phyloP scores from a whole-genome alignment of 1,140 invertebrate genomes.

The Zophobas atratus region DNA sequence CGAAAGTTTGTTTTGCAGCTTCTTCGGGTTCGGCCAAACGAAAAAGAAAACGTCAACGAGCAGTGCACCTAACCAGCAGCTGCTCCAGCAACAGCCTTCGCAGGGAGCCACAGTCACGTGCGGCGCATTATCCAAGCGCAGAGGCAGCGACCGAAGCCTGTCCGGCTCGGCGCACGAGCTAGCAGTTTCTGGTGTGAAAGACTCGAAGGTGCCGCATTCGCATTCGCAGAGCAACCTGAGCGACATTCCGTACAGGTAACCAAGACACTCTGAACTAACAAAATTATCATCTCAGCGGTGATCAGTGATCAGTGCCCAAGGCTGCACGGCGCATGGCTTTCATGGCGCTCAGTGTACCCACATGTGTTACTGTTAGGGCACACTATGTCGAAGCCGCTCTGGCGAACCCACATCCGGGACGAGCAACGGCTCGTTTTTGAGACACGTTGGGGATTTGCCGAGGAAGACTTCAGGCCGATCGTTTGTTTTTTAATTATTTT shows the following conservation, averaged over 20 bases:
- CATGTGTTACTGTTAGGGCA: slow-evolving; percentile 45
- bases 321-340: slow-evolving; percentile 57
- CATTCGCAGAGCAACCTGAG: slow-evolving; percentile 87
- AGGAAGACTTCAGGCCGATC: too few relatives aligned
- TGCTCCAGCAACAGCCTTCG: slow-evolving; percentile 66
- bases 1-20: slow-evolving; percentile 72
- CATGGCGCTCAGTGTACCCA: slow-evolving; percentile 52
- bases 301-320: slow-evolving; percentile 38
- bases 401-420: not conserved
- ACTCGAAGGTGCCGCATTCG: slow-evolving; percentile 80
- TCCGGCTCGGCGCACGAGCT: slow-evolving; percentile 86
- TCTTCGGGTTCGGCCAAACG: slow-evolving; percentile 89
- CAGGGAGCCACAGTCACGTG: slow-evolving; percentile 62
- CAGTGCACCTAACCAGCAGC: slow-evolving; percentile 70
- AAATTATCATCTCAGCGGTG: not conserved
- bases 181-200: slow-evolving; percentile 78
- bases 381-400: slow-evolving; percentile 14
- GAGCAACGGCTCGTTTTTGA: too few relatives aligned
- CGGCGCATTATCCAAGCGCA: slow-evolving; percentile 72
- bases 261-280: not conserved
- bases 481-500: too few relatives aligned
- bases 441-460: too few relatives aligned
- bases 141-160: slow-evolving; percentile 86
- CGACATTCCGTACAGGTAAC: slow-evolving; percentile 83
- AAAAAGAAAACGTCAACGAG: slow-evolving; percentile 86